A percentile compares a stretch with the other conserved stretches of the same genome.
Evolutionary conservation across 2,797 vertebrate species (phyloP).

Genomic region (Silurus aristotelis): DNA sequence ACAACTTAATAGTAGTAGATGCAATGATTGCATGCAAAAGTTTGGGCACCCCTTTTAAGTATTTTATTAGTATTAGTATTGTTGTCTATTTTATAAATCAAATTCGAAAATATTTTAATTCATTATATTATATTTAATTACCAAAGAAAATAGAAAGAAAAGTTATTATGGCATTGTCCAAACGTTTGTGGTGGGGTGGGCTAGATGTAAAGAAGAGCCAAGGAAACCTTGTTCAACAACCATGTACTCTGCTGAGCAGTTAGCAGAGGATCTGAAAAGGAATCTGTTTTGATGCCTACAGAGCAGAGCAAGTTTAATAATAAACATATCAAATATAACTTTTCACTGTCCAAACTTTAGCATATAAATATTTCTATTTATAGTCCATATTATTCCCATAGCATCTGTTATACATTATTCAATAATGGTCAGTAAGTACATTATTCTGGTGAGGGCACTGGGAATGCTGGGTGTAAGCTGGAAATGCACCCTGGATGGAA

Average conservation of each 20-base stretch:
- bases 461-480: not conserved
- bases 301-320: not conserved
- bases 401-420: not conserved
- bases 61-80: no score
- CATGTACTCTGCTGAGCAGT: not conserved
- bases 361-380: not conserved
- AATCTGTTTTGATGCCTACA: not conserved
- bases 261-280: not conserved
- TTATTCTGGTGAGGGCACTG: not conserved
- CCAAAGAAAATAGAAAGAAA: not conserved
- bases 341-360: not conserved
- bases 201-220: no score
- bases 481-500: not conserved
- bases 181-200: no score
- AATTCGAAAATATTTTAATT: not conserved
- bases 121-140: not conserved
- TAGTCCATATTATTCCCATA: not conserved
- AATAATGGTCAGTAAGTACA: not conserved
- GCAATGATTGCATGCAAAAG: not conserved
- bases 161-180: not conserved
- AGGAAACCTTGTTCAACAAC: not conserved
- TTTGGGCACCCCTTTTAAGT: not conserved
- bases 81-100: not conserved
- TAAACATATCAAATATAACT: not conserved
- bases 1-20: not conserved